These are phyloP conservation scores for Vombatus ursinus DNA, from an alignment of 2,113 vertebrate genomes.

Conservation along the genomic window DNA sequence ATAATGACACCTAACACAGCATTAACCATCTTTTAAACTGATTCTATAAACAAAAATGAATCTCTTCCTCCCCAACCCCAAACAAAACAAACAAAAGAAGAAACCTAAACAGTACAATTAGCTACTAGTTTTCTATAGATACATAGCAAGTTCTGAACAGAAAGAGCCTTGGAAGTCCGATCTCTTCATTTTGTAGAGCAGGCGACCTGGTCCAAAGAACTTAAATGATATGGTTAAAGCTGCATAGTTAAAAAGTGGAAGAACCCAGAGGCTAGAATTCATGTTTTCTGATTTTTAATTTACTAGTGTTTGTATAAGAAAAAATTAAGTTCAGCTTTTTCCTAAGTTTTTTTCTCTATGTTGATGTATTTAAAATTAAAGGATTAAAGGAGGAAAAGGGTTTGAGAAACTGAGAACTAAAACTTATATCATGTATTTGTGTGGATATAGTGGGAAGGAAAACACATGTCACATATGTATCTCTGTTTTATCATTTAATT, in stretches of 20 bases:
- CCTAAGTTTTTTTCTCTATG: conserved; percentile 50
- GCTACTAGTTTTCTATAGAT: neutral
- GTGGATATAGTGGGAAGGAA: neutral
- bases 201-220: neutral
- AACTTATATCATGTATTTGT: neutral
- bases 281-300: neutral
- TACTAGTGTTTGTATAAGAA: neutral
- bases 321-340: conserved; percentile 59
- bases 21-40: conserved; percentile 54
- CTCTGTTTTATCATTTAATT: conserved; percentile 43
- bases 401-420: conserved; percentile 16
- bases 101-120: neutral
- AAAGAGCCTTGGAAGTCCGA: neutral
- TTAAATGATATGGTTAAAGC: neutral
- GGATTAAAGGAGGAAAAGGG: conserved; percentile 13
- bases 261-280: neutral
- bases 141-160: neutral
- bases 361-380: conserved; percentile 37
- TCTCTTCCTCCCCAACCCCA: neutral
- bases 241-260: neutral
- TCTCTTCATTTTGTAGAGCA: neutral
- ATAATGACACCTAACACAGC: conserved; percentile 55
- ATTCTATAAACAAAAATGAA: conserved; percentile 33
- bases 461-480: neutral
- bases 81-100: neutral